Base-by-base conservation (phyloP, 2,888 invertebrate genomes). In the Linyphia triangularis region DNA sequence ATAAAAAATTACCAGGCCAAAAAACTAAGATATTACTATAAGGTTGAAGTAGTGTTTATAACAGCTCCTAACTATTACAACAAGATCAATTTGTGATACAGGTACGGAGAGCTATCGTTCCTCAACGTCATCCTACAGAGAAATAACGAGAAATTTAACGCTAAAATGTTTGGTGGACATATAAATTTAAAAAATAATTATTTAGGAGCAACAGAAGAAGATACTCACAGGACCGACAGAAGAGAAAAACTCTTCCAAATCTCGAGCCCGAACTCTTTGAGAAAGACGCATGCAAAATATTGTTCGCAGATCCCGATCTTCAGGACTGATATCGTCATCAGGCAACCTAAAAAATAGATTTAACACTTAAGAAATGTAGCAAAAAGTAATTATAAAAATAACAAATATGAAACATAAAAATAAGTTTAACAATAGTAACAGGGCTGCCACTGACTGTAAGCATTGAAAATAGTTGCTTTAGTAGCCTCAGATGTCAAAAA, bases 201-300 rank as follows among this genome's bases (percentile, higher is more conserved):
- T 19, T 19, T 28, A 63, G 19, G 16, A 13, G 9, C n/a, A 67
- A 30, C n/a, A 61, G n/a, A 63, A 24, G 37, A 43, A 1, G 19
- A 98, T 95, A 73, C 91, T 81, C 57, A 98, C 98, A 95, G 98
- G 98, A 67, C 99, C 99, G 86, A 99, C 99, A 89, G 98, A 97
- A 33, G 98, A 98, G 93, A 99, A 99, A 93, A 99, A 99, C 93
- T 99, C 99, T 93, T 99, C 98, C 90, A 99, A 93, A 93, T 99
- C 99, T 90, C 98, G 95, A 84, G 96, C 98, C 91, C 97, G 95
- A 92, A 98, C 98, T 91, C 97, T 95, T 92, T 98, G 97, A 84
- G 98, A 97, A 85, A 99, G 94, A 93, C 99, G 99, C 98, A 99
- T 99, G 92, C 98, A 98, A 93, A 99, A 99, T 7, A 99, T 97